A percentile compares a stretch with the other conserved stretches of the same genome.
Evolutionary conservation across 2,888 invertebrate species (phyloP).

Genomic region (Megastigmus dorsalis): DNA sequence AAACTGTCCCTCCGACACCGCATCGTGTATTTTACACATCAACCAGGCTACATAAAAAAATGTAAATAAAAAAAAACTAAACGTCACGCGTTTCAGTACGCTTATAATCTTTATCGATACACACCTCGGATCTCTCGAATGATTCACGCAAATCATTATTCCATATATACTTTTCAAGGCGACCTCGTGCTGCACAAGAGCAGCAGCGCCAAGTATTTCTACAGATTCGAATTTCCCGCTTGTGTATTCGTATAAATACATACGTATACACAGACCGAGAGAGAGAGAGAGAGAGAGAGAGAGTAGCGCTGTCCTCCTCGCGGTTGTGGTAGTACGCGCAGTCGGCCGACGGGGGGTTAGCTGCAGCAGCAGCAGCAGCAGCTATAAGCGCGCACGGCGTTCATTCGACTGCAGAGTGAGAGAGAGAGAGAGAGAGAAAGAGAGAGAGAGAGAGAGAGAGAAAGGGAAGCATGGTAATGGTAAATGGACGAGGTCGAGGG

Average conservation of each 20-base stretch:
- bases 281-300: constrained; percentile 3
- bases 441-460: constrained; percentile 19
- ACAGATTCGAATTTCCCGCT: constrained; percentile 28
- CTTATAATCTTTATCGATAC: background rate
- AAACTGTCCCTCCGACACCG: too few species aligned
- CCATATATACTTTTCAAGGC: too few species aligned
- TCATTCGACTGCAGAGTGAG: constrained; percentile 3
- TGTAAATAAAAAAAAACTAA: too few species aligned
- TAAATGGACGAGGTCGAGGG: constrained; percentile 26
- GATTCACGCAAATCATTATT: too few species aligned
- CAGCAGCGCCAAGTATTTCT: constrained; percentile 6
- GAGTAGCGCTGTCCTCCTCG: background rate
- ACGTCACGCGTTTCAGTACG: too few species aligned
- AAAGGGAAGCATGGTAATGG: constrained; percentile 3
- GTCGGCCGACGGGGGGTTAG: constrained; percentile 4
- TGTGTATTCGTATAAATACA: too few species aligned
- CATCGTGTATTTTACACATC: too few species aligned
- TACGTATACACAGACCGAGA: background rate
- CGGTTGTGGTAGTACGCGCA: background rate
- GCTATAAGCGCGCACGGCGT: background rate
- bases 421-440: background rate
- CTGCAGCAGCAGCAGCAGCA: too few species aligned
- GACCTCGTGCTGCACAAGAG: too few species aligned
- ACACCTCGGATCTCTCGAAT: too few species aligned
- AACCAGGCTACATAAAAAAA: too few species aligned